These are phyloP conservation scores for Zaprionus camerounensis DNA, from an alignment of 1,140 invertebrate genomes.

Conservation along the genomic window DNA sequence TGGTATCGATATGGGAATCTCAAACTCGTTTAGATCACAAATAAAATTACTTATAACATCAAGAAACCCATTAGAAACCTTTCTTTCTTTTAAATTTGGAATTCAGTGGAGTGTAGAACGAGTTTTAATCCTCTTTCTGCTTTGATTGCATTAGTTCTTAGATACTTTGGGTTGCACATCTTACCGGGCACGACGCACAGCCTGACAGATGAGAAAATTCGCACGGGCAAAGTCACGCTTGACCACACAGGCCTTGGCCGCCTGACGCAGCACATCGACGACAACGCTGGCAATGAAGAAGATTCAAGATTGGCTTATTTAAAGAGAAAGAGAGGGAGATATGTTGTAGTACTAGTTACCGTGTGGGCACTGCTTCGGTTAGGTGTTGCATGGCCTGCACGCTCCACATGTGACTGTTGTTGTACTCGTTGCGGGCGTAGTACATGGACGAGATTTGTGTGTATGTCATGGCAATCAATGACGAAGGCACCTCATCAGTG, in stretches of 20 bases:
- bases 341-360: conserved; percentile 73
- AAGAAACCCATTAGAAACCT: too few relatives aligned
- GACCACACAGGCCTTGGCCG: conserved; percentile 93
- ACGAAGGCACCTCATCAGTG: conserved; percentile 53
- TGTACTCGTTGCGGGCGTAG: conserved; percentile 93
- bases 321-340: too few relatives aligned
- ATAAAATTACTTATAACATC: background rate
- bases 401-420: conserved; percentile 90
- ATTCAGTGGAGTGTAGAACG: too few relatives aligned
- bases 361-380: conserved; percentile 86
- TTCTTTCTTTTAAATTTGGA: too few relatives aligned
- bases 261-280: conserved; percentile 92
- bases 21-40: background rate
- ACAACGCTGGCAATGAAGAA: conserved; percentile 85
- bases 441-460: conserved; percentile 91
- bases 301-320: background rate
- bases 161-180: background rate
- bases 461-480: conserved; percentile 88
- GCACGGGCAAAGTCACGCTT: conserved; percentile 93
- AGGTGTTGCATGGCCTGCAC: conserved; percentile 89
- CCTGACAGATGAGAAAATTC: conserved; percentile 92
- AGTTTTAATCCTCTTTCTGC: too few relatives aligned
- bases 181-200: conserved; percentile 89
- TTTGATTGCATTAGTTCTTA: background rate
- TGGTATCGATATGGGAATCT: background rate